A percentile compares a stretch with the other conserved stretches of the same genome.
These are phyloP conservation scores for Oostethus manadensis DNA, from an alignment of 2,113 vertebrate species.

Conservation along the genomic window DNA sequence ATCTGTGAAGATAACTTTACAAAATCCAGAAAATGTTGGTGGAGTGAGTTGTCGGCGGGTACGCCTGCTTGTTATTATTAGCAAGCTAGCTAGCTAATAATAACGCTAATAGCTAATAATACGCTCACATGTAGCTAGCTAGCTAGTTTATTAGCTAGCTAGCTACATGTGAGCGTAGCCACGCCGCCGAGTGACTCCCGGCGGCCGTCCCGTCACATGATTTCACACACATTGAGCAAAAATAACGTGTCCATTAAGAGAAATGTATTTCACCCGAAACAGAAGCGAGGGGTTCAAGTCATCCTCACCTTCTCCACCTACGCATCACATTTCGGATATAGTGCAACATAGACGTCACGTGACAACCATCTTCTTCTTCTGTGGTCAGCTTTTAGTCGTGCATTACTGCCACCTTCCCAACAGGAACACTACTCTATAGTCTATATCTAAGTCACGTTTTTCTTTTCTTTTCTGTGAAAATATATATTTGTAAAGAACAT, in stretches of 20 bases:
- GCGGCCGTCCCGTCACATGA: neutral
- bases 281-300: neutral
- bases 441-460: too few species aligned
- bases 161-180: neutral
- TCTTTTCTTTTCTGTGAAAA: too few species aligned
- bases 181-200: neutral
- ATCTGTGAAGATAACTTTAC: constrained; percentile 46
- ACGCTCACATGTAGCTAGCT: too few species aligned
- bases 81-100: constrained; percentile 4
- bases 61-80: neutral
- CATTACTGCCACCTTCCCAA: too few species aligned
- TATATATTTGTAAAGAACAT: too few species aligned
- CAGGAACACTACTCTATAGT: too few species aligned
- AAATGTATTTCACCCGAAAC: neutral
- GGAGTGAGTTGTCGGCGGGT: too few species aligned
- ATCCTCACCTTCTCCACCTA: too few species aligned
- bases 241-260: neutral
- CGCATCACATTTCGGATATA: neutral
- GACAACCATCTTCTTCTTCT: neutral
- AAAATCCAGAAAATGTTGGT: neutral
- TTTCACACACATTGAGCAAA: neutral
- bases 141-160: constrained; percentile 16
- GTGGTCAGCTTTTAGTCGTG: too few species aligned
- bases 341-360: neutral
- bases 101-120: too few species aligned